Evolutionary conservation across 2,888 invertebrate species (phyloP), one percentile per base, ranked within the genome.

Genomic region (Baronia brevicornis): DNA sequence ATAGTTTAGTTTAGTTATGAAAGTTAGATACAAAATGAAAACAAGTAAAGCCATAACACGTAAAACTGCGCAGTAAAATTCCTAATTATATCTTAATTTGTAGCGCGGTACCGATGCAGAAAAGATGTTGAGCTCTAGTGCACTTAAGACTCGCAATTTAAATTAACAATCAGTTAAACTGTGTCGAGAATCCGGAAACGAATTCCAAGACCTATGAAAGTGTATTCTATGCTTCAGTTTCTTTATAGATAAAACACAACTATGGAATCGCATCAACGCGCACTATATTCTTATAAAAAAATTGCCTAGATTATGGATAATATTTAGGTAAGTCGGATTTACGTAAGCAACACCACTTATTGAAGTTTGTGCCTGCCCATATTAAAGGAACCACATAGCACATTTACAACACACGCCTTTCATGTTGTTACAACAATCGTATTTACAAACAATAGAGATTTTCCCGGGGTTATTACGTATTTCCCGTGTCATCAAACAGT

Each of bases 401-500:
- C 11, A 17, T 25, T 25, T 25, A 25, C 12, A 29, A 35, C 22
- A 15, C 22, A 27, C 23, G 11, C 14, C 8, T 18, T 8, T 14
- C 27, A 31, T 31, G 23, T 30, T 31, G 20, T 31, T 17, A 8
- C 19, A 23, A 27, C 15, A 21, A 21, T 21, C 17, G 5, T 36
- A 36, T 36, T 31, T 36, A 36, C 36, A 41, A 35, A 38, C 26
- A 35, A 38, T 29, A 28, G 29, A 17, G 8, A 19, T 29, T 28
- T 38, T 26, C 35, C 27, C 30, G 18, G n/a, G 17, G 24, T 28
- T 27, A 36, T 40, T 41, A 46, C 37, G 44, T 54, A 38, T 54
- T 62, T 64, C 61, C 63, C 58, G 56, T 59, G 51, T 52, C 54
- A 43, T 51, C 55, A 49, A 58, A 56, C 62, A 64, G 59, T 63